Evolutionary conservation across 2,797 vertebrate species (phyloP).

Genomic region (Poecilia wingei): DNA sequence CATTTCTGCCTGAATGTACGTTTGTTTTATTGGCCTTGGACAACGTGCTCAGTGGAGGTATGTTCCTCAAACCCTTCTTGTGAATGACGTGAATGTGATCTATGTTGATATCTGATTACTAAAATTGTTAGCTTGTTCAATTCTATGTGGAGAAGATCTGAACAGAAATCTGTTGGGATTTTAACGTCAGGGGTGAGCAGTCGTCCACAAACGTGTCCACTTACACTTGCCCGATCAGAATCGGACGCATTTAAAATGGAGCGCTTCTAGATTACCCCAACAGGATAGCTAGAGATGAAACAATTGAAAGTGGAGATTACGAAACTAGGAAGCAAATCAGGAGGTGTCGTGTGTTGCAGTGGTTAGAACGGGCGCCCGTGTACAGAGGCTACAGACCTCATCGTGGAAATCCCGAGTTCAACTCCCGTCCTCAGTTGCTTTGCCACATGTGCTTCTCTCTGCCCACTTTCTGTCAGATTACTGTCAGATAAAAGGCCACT

Average conservation of each 20-base stretch:
- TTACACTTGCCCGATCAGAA: not conserved
- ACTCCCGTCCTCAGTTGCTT: too few species aligned
- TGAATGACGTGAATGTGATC: not conserved
- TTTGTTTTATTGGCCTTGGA: not conserved
- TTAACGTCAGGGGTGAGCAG: not conserved
- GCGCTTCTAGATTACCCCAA: not conserved
- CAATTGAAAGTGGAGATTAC: not conserved
- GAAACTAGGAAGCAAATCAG: not conserved
- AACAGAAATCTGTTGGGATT: not conserved
- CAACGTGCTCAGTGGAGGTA: not conserved
- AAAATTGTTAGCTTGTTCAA: not conserved
- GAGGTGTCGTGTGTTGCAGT: too few species aligned
- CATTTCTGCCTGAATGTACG: not conserved
- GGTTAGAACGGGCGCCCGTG: too few species aligned
- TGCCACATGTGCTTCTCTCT: too few species aligned
- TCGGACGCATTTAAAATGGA: not conserved
- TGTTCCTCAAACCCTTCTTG: not conserved
- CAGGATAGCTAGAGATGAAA: not conserved
- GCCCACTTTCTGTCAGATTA: too few species aligned
- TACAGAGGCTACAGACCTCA: too few species aligned
- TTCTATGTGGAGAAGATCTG: not conserved
- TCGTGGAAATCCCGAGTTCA: too few species aligned
- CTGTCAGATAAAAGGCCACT: too few species aligned
- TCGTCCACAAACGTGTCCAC: not conserved
- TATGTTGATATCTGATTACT: not conserved